Base-by-base conservation (phyloP, 1,140 invertebrate species). In the Drosophila prosaltans region DNA sequence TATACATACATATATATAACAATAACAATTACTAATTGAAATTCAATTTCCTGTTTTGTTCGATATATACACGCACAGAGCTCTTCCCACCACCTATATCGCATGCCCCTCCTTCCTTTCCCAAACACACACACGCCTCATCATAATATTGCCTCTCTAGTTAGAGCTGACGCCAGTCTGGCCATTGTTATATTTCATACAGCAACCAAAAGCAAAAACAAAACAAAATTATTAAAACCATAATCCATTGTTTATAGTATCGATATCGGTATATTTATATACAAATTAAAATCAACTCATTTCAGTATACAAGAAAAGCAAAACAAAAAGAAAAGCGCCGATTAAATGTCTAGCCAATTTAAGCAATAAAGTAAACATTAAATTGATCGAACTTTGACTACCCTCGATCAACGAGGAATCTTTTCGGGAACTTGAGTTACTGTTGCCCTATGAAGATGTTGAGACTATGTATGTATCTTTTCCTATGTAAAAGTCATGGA, bases 241-340 rank as follows among this genome's bases (percentile, higher is more conserved):
- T 43, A 69, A 74, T 61, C 63, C 16, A 43, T 75, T 76, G 74
- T 76, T 76, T 76, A 76, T 58, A 36, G 30, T 43, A 54, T 48
- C 58, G 21, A 51, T 51, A 51, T 51, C 45, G 24, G 45, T 51
- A 51, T 32, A 58, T 69, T 59, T 67, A 48, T 58, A 74, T 3
- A 54, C 40, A 74, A 58, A 62, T 73, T 60, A 64, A 76, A 76
- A 63, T 63, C 62, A 75, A 75, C 72, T 75, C 21, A 11, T 40
- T 40, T 40, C 39, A 3, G 8, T 40, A 9, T 41, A 26, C 30
- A 28, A 68, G 16, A 57, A 26, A 32, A 9, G 4, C 39, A 32
- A 32, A 58, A 16, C 16, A 58, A 63, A 55, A 73, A 21, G n/a
- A 45, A 45, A 45, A 21, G 45, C 16, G 21, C 45, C 21, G 21